A percentile compares a stretch with the other conserved stretches of the same genome.
Evolutionary conservation across 2,888 invertebrate species (phyloP).

Genomic region (Scrobipalpa atriplicella): DNA sequence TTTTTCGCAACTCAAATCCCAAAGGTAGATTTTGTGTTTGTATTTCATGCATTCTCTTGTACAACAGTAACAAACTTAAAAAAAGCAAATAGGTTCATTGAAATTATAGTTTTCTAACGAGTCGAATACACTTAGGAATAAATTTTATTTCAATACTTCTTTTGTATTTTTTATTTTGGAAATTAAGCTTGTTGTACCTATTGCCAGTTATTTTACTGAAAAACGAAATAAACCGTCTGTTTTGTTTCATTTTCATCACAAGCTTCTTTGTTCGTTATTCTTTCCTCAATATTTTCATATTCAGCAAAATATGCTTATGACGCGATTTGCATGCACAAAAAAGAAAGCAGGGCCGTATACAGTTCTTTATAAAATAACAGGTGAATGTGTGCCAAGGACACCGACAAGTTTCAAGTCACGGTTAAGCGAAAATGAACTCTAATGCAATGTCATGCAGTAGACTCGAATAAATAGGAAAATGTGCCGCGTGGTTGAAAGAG

Average conservation of each 20-base stretch:
- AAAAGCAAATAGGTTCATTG: too few relatives aligned
- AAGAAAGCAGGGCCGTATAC: conserved; percentile 17
- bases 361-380: conserved; percentile 26
- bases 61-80: too few relatives aligned
- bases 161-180: background rate
- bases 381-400: conserved; percentile 50
- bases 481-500: background rate
- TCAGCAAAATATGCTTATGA: conserved; percentile 2
- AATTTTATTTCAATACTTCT: background rate
- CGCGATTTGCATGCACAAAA: conserved; percentile 29
- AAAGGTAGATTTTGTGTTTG: too few relatives aligned
- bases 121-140: background rate
- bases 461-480: background rate
- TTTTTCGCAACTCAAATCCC: background rate
- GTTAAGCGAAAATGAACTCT: conserved; percentile 9
- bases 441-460: conserved; percentile 4
- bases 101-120: too few relatives aligned
- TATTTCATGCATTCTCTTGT: too few relatives aligned
- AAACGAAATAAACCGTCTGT: too few relatives aligned
- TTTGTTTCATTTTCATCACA: background rate
- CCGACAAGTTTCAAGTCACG: conserved; percentile 27
- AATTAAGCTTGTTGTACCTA: too few relatives aligned
- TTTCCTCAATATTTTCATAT: conserved; percentile 8
- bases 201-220: too few relatives aligned
- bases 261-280: background rate